Evolutionary conservation across 1,140 invertebrate genomes (phyloP), one percentile per base, ranked within the genome.

Genomic region (Euborellia annulipes): DNA sequence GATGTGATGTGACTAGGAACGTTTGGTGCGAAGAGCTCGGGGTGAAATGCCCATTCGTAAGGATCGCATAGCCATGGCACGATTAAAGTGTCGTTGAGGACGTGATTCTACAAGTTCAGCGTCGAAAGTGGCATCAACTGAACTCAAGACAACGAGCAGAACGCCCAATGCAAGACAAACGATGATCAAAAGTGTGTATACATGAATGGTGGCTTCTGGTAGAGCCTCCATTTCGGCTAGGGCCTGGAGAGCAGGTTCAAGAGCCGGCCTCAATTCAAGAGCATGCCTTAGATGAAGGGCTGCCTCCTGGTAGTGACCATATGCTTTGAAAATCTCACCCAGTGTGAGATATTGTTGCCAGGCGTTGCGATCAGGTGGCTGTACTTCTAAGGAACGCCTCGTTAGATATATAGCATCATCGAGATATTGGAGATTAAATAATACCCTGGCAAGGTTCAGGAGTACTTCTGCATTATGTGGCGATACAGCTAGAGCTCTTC

Each of bases 311-410:
- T 73, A 74, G 60, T 87, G 82, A 48, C 85, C 85, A 58, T 86
- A 87, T 3, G 84, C 82, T n/a, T 82, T 83, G 54, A 84, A 82
- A 61, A 84, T 84, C 66, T 85, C 79, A 20, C 80, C 85, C 13
- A 89, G 68, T 7, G 84, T 89, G 57, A 88, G 86, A 64, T 89
- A 87, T 59, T 90, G 85, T 55, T 85, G 78, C 87, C 87, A 91
- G 0, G 85, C 80, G 59, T 79, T 85, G 52, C 82, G 76, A 59
- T 86, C 83, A 0, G 81, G 76, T 19, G 83, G 74, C 57, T 86
- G 83, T 34, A 84, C 72, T 52, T 83, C 61, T 43, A 76, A 59
- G 3, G 70, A 83, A 42, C 81, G 70, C 45, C 82, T 70, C 30
- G 84, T 85, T 45, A 91, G 68, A 58, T 83, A 86, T 42, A 87